phyloP scores from a whole-genome alignment of 2,888 invertebrate species.

The Volucella zonaria region DNA sequence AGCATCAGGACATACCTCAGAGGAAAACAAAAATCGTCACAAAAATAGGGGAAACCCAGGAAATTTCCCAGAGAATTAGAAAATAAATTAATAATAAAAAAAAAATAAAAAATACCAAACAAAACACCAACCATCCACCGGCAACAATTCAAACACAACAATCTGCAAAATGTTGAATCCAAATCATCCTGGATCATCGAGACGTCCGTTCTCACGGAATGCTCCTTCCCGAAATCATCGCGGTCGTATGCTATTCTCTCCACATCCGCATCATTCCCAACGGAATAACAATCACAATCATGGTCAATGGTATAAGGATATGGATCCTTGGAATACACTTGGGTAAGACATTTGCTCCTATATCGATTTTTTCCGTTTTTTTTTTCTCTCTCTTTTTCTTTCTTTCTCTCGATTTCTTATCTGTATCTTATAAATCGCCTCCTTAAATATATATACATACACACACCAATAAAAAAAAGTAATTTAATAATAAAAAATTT shows the following conservation, averaged over 20 bases:
- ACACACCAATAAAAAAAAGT: slow-evolving; percentile 61
- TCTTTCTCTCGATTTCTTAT: neutral
- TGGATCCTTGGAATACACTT: slow-evolving; percentile 79
- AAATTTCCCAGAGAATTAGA: slow-evolving; percentile 21
- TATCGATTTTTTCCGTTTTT: slow-evolving; percentile 68
- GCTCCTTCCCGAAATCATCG: slow-evolving; percentile 81
- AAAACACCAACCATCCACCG: slow-evolving; percentile 29
- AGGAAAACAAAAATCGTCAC: neutral
- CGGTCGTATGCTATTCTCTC: slow-evolving; percentile 81
- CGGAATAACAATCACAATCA: slow-evolving; percentile 77
- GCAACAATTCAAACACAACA: slow-evolving; percentile 25
- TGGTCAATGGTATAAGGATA: slow-evolving; percentile 78
- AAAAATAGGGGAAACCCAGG: slow-evolving; percentile 3
- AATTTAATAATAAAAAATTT: slow-evolving; percentile 22
- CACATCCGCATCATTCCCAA: slow-evolving; percentile 79
- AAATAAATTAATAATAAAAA: slow-evolving; percentile 25
- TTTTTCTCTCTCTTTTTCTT: slow-evolving; percentile 11
- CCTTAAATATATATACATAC: slow-evolving; percentile 60
- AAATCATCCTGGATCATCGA: slow-evolving; percentile 81
- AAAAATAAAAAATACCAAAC: slow-evolving; percentile 39
- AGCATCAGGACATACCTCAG: neutral
- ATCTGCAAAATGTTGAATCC: slow-evolving; percentile 78
- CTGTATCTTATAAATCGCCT: slow-evolving; percentile 1
- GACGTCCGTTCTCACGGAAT: slow-evolving; percentile 82
- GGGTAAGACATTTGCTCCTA: slow-evolving; percentile 80